Conservation (phyloP, 2,113 vertebrate species). For the Dendropsophus ebraccatus region DNA sequence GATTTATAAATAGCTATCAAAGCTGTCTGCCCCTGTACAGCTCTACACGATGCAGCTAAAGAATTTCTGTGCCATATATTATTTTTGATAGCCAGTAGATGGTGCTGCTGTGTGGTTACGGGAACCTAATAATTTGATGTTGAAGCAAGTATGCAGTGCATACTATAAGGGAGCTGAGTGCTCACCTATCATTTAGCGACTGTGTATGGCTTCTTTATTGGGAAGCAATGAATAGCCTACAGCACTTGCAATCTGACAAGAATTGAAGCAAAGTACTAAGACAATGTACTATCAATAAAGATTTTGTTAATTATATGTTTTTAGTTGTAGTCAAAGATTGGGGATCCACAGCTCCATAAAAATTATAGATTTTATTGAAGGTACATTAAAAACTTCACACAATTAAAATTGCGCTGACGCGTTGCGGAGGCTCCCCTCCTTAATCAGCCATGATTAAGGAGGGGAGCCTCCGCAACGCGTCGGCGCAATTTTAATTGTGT, state of each 20-base stretch:
- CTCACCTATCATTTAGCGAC: not conserved
- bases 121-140: not conserved
- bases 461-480: too few relatives aligned
- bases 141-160: not conserved
- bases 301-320: not conserved
- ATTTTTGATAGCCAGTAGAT: slow-evolving; percentile 45
- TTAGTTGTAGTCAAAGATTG: too few relatives aligned
- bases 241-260: too few relatives aligned
- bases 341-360: too few relatives aligned
- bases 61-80: not conserved
- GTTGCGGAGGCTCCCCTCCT: too few relatives aligned
- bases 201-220: not conserved
- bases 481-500: too few relatives aligned
- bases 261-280: not conserved
- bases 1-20: not conserved
- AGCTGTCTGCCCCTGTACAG: not conserved
- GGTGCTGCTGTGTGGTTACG: slow-evolving; percentile 43
- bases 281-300: not conserved
- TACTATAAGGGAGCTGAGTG: not conserved
- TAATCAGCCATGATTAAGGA: too few relatives aligned
- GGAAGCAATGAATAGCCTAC: not conserved
- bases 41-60: not conserved
- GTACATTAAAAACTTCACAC: too few relatives aligned
- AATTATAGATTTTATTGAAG: too few relatives aligned
- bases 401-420: too few relatives aligned